phyloP scores from a whole-genome alignment of 2,797 vertebrate genomes.

The Hipposideros larvatus region DNA sequence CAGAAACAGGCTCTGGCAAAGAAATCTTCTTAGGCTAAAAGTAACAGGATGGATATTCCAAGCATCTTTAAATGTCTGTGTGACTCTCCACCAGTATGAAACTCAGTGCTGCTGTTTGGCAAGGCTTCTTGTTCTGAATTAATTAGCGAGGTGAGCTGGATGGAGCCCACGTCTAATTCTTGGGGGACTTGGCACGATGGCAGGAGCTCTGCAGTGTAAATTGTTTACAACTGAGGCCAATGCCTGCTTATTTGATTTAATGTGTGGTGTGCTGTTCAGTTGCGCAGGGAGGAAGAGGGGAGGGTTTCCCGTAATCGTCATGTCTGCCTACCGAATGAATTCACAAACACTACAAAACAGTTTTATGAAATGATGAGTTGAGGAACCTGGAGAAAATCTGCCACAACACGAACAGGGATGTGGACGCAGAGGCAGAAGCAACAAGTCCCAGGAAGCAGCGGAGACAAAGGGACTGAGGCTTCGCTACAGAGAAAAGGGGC shows the following conservation, averaged over 20 bases:
- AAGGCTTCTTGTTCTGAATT: constrained; percentile 49
- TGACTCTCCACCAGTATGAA: not conserved
- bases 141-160: constrained; percentile 73
- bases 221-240: constrained; percentile 70
- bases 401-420: not conserved
- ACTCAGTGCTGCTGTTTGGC: not conserved
- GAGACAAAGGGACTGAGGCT: not conserved
- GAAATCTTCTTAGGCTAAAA: constrained; percentile 67
- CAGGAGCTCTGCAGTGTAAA: constrained; percentile 30
- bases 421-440: not conserved
- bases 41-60: constrained; percentile 15
- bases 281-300: not conserved
- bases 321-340: constrained; percentile 61
- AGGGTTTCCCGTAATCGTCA: constrained; percentile 55
- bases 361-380: constrained; percentile 4
- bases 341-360: constrained; percentile 45
- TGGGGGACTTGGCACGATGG: constrained; percentile 65
- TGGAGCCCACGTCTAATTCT: constrained; percentile 66
- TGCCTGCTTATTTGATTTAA: constrained; percentile 61
- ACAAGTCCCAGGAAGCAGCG: not conserved
- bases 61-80: constrained; percentile 46
- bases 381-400: constrained; percentile 30
- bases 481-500: not conserved
- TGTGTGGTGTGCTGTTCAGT: not conserved
- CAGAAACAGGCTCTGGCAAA: constrained; percentile 66